Base-by-base conservation (phyloP, 1,140 invertebrate species). In the Xylocopa sonorina region DNA sequence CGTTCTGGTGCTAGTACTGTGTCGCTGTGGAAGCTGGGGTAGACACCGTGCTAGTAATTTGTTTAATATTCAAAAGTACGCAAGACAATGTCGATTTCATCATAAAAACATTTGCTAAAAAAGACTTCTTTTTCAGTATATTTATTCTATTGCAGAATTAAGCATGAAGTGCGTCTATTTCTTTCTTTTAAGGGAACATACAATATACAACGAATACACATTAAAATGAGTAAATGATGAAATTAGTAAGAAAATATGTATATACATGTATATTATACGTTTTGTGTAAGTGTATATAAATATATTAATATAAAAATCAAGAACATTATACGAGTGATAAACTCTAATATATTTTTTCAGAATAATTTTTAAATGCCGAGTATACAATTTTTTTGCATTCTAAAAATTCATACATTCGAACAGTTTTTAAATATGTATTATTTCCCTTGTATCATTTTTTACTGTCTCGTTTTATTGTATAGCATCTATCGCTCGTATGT, bases 181-280 rank as follows among this genome's bases (percentile, higher is more conserved):
- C 2, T 24, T 46, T 18, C 3, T 62, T 43, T 34, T 18, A 27
- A 21, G 14, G 38, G 67, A 69, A 69, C 29, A 53, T 67, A 57
- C 38, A 14, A 50, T 57, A 27, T 51, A 57, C 12, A 21, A 14
- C 24, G 9, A 46, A 55, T 1, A 43, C 29, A n/a, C 7, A 34
- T 21, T 3, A 24, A 46, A 53, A 62, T 27, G n/a, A 27, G 62
- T 46, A 1, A 32, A 62, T 16, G 16, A 62, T 58, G 18, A 62
- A 63, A 77, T 69, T 2, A 58, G 51, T 78, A 71, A 82, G 29
- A 68, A 77, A 82, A 71, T 72, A 63, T 81, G 63, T 68, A 72
- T 63, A 81, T 77, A 66, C 16, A 50, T 77, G 12, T 66, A 29
- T 60, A 43, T n/a, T 53, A 68, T 71, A 53, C 46, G 29, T 57